A percentile compares a stretch with the other conserved stretches of the same genome.
These are phyloP conservation scores for Apis cerana DNA, from an alignment of 1,140 invertebrate species.

Conservation along the genomic window DNA sequence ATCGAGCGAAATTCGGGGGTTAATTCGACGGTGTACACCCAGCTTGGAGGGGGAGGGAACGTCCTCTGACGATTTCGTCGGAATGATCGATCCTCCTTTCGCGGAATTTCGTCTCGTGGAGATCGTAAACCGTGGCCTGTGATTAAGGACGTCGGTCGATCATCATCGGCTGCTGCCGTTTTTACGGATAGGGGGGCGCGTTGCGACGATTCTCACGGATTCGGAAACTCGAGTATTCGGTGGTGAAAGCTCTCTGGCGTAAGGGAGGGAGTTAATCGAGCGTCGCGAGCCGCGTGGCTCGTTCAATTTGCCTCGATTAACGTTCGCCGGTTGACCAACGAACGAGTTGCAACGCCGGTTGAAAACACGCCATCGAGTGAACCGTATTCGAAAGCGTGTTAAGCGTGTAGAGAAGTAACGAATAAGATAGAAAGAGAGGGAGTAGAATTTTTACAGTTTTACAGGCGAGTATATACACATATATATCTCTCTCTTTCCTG, in stretches of 20 bases:
- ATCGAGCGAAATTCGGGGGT: slow-evolving; percentile 43
- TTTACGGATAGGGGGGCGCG: background rate
- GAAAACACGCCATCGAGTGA: background rate
- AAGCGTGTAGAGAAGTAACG: background rate
- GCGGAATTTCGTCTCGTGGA: slow-evolving; percentile 60
- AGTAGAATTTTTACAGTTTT: too few species aligned
- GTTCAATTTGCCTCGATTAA: slow-evolving; percentile 69
- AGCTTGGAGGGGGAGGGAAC: slow-evolving; percentile 9
- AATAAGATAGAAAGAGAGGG: too few species aligned
- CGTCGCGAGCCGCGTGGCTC: slow-evolving; percentile 59
- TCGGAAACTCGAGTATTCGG: background rate
- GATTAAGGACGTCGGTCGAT: slow-evolving; percentile 54
- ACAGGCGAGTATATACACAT: too few species aligned
- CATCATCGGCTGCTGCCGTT: background rate
- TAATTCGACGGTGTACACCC: slow-evolving; percentile 46
- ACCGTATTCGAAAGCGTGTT: background rate
- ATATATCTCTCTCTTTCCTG: background rate
- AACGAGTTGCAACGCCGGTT: slow-evolving; percentile 9
- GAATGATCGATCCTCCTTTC: slow-evolving; percentile 63
- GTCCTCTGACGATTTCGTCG: slow-evolving; percentile 48
- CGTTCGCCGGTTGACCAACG: slow-evolving; percentile 50
- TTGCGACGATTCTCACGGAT: background rate
- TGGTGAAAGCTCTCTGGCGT: slow-evolving; percentile 4
- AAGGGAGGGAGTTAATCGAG: slow-evolving; percentile 59
- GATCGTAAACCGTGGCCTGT: slow-evolving; percentile 65